Conservation (phyloP, 2,113 vertebrate genomes). For the Ophiodon elongatus region DNA sequence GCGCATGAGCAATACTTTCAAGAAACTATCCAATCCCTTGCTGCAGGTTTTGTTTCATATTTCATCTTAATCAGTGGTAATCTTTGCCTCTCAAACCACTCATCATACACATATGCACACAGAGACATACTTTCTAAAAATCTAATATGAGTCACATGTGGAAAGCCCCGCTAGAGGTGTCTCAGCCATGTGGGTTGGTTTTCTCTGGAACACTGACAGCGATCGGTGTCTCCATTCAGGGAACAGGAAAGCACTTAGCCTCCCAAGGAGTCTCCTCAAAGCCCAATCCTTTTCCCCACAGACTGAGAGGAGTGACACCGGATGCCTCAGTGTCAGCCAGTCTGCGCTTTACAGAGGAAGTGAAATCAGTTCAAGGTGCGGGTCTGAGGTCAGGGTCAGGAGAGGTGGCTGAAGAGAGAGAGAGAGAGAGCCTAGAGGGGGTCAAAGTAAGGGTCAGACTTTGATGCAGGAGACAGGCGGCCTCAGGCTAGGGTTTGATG, state of each 20-base stretch:
- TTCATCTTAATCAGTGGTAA: not conserved
- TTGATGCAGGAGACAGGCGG: slow-evolving; percentile 56
- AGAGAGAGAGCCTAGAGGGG: slow-evolving; percentile 1
- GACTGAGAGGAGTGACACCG: slow-evolving; percentile 17
- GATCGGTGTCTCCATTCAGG: slow-evolving; percentile 47
- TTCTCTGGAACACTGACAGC: slow-evolving; percentile 31
- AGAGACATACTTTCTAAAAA: not conserved
- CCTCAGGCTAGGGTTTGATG: slow-evolving; percentile 48
- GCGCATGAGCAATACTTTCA: not conserved
- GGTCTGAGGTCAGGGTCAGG: slow-evolving; percentile 26
- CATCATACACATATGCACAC: not conserved
- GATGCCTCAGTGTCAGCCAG: slow-evolving; percentile 19
- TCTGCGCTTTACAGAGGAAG: slow-evolving; percentile 19
- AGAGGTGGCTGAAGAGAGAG: slow-evolving; percentile 14
- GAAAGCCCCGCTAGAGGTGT: slow-evolving; percentile 30
- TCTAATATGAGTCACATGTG: slow-evolving; percentile 21
- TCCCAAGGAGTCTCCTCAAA: slow-evolving; percentile 18
- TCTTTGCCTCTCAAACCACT: slow-evolving; percentile 15
- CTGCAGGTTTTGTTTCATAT: not conserved
- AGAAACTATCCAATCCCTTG: not conserved
- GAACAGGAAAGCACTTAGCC: slow-evolving; percentile 63
- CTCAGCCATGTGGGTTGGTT: slow-evolving; percentile 27
- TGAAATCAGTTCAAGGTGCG: slow-evolving; percentile 49
- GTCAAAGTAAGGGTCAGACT: slow-evolving; percentile 48
- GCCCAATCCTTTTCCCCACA: not conserved